Conservation (phyloP, 2,113 vertebrate genomes). For the Nycticebus coucang region DNA sequence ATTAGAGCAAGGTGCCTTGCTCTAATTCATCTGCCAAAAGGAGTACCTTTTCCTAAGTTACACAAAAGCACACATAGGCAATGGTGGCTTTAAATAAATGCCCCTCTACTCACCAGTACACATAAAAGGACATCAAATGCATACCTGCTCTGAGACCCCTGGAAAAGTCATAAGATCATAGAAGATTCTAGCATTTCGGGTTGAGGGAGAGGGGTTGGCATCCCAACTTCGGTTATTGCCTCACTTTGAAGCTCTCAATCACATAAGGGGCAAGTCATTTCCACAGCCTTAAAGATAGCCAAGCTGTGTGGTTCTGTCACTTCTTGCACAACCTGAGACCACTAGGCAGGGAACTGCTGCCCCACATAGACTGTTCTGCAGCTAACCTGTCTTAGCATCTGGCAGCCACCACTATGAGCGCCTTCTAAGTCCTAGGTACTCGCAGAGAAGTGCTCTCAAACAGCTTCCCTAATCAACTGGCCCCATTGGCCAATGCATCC, state of each 20-base stretch:
- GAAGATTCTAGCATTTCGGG: accelerated
- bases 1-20: not conserved
- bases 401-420: accelerated
- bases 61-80: not conserved
- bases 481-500: not conserved
- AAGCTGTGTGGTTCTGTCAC: not conserved
- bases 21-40: not conserved
- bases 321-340: not conserved
- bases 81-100: not conserved
- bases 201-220: accelerated
- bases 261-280: not conserved
- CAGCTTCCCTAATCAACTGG: not conserved
- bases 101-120: not conserved
- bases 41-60: not conserved
- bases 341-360: not conserved
- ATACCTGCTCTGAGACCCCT: not conserved
- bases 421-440: not conserved
- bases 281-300: not conserved
- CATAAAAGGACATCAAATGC: not conserved
- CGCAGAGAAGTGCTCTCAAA: accelerated
- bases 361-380: not conserved
- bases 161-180: not conserved
- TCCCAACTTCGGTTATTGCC: not conserved
- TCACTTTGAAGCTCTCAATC: not conserved
- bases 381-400: not conserved